Evolutionary conservation across 2,113 vertebrate species (phyloP).

Genomic region (Hylia prasina): DNA sequence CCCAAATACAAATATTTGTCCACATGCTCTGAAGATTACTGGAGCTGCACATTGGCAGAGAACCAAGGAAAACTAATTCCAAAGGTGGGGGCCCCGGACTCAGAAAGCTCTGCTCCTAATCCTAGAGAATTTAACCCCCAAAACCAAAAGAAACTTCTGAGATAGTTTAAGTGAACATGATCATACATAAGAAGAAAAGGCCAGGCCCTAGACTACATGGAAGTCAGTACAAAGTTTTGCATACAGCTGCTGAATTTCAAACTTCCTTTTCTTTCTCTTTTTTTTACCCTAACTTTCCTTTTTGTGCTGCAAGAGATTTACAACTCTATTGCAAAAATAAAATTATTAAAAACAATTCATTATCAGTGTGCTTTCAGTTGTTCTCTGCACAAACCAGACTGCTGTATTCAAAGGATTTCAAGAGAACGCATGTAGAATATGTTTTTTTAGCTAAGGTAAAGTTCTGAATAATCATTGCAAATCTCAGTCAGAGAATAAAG

Average conservation of each 20-base stretch:
- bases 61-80: slow-evolving; percentile 25
- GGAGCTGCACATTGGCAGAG: not conserved
- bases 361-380: not conserved
- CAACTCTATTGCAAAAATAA: not conserved
- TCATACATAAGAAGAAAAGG: not conserved
- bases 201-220: not conserved
- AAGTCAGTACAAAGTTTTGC: not conserved
- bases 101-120: not conserved
- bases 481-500: not conserved
- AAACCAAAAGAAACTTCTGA: not conserved
- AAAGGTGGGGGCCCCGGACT: not conserved
- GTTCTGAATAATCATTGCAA: not conserved
- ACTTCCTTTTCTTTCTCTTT: not conserved
- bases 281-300: not conserved
- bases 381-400: not conserved
- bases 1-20: not conserved
- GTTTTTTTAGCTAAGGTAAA: not conserved
- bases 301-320: not conserved
- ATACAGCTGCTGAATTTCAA: not conserved
- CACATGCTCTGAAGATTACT: not conserved
- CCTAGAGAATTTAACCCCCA: not conserved
- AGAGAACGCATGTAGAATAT: not conserved
- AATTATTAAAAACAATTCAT: not conserved
- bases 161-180: not conserved
- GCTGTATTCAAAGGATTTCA: not conserved